A percentile compares a stretch with the other conserved stretches of the same genome.
These are phyloP conservation scores for Zhengitettix transpicula DNA, from an alignment of 2,888 invertebrate genomes.

Conservation along the genomic window DNA sequence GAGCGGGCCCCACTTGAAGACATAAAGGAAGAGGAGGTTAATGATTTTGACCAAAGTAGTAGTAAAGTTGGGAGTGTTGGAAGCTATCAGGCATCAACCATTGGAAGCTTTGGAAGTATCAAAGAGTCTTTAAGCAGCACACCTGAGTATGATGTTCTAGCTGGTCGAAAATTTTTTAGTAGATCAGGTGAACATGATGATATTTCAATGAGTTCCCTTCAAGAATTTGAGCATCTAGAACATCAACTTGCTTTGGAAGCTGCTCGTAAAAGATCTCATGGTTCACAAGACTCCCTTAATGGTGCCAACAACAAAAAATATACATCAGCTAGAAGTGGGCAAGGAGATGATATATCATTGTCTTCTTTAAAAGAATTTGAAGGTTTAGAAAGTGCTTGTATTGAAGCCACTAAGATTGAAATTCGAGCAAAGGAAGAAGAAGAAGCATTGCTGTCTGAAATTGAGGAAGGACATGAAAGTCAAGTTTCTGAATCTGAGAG, in stretches of 20 bases:
- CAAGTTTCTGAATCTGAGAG: slow-evolving; percentile 36
- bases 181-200: slow-evolving; percentile 79
- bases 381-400: slow-evolving; percentile 73
- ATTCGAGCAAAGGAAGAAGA: slow-evolving; percentile 73
- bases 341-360: slow-evolving; percentile 71
- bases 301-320: slow-evolving; percentile 52
- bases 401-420: slow-evolving; percentile 69
- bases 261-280: slow-evolving; percentile 40
- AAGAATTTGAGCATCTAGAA: slow-evolving; percentile 88
- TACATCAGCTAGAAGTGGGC: slow-evolving; percentile 45
- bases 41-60: slow-evolving; percentile 60
- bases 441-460: slow-evolving; percentile 40
- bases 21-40: slow-evolving; percentile 81
- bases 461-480: slow-evolving; percentile 39
- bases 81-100: slow-evolving; percentile 46
- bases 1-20: slow-evolving; percentile 75
- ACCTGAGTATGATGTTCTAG: slow-evolving; percentile 76
- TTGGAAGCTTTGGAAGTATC: slow-evolving; percentile 65
- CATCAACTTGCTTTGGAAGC: slow-evolving; percentile 67
- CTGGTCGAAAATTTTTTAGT: slow-evolving; percentile 66
- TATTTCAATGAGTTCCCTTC: slow-evolving; percentile 78
- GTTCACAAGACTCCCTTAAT: slow-evolving; percentile 68
- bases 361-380: slow-evolving; percentile 87
- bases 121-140: slow-evolving; percentile 83
- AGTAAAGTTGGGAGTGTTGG: slow-evolving; percentile 60